A percentile compares a stretch with the other conserved stretches of the same genome.
Conservation (phyloP, 2,888 invertebrate genomes). For the Leptopterna dolabrata region DNA sequence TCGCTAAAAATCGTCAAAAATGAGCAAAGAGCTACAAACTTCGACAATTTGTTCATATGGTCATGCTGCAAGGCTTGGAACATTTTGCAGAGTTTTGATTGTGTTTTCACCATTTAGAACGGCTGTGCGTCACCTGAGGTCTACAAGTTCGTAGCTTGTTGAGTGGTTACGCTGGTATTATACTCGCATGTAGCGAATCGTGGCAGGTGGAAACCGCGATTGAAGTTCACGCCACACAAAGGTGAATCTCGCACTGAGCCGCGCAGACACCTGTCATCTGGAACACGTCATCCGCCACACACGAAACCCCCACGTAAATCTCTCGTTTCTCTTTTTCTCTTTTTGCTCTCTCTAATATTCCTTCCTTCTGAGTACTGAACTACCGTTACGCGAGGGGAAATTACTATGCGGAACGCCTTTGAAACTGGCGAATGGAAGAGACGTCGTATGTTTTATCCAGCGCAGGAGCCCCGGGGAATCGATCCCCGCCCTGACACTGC, state of each 20-base stretch:
- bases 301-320: not conserved
- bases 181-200: not conserved
- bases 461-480: too few relatives aligned
- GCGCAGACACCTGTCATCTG: not conserved
- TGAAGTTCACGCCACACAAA: not conserved
- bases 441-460: too few relatives aligned
- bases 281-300: not conserved
- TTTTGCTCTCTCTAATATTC: not conserved
- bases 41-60: too few relatives aligned
- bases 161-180: too few relatives aligned
- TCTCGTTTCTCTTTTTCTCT: not conserved
- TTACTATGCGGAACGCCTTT: not conserved
- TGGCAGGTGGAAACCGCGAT: not conserved
- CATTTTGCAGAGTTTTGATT: too few relatives aligned
- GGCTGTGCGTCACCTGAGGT: too few relatives aligned
- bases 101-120: too few relatives aligned
- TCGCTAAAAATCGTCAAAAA: too few relatives aligned
- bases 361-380: not conserved
- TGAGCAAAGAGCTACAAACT: too few relatives aligned
- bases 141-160: too few relatives aligned
- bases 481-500: too few relatives aligned
- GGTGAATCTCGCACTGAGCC: not conserved
- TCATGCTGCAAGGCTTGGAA: too few relatives aligned
- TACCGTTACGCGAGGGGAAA: not conserved
- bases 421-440: not conserved